Base-by-base conservation (phyloP, 2,113 vertebrate species). In the Catharus bicknelli region DNA sequence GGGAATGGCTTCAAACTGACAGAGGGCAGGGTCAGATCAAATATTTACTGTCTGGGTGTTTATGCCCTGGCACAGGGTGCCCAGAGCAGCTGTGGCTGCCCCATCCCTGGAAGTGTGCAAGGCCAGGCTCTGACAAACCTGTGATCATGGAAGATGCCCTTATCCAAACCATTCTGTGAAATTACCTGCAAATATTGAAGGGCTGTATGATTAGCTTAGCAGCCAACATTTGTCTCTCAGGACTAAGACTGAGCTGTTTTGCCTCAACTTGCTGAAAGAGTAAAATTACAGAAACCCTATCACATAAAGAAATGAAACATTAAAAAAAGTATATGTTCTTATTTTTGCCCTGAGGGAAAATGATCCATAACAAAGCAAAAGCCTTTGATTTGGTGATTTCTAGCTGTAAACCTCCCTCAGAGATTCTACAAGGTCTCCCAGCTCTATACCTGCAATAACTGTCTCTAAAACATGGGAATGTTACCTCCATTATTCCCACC, bases 111-210 rank as follows among this genome's bases (percentile, higher is more conserved):
- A 30, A 63, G 9, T 17, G 34, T 11, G 30, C 70, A 50, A 57
- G 19, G 23, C 18, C 42, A n/a, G 5, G 3, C 8, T 62, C 13
- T 53, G 27, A 61, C 11, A 18, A 77, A 47, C 12, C 55, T 47
- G 48, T 0, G 0, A 7, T 2, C 4, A 34, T 34, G 20, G 29
- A 55, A 55, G 23, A 1, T 34, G 7, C 34, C 16, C 6, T 29
- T 70, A 29, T 16, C 16, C 48, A 55, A 70, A 55, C 13, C 11
- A 14, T 30, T 48, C 48, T 26, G 3, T 34, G 29, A 63, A 87
- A 70, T 54, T 29, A 61, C 18, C 25, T 77, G 50, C 50, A 57
- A 16, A 13, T 86, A 11, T 4, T 53, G 27, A 77, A 90, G 47
- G 16, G 4, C 26, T 48, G 3, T 22, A 10, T 50, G 25, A 57